Evolutionary conservation across 1,140 invertebrate species (phyloP).

Genomic region (Pectinophora gossypiella): DNA sequence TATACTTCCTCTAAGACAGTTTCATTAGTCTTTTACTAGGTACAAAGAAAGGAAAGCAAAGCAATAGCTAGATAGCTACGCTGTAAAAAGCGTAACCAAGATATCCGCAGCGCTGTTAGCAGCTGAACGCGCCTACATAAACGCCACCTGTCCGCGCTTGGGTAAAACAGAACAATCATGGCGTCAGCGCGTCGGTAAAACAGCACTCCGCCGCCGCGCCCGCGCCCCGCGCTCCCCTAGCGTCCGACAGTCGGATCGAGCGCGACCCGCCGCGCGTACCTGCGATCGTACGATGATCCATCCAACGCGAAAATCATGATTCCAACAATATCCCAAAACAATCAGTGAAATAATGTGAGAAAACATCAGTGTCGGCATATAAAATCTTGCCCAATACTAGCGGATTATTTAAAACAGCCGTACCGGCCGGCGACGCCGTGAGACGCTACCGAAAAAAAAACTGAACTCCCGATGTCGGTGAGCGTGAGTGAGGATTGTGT

Average conservation of each 20-base stretch:
- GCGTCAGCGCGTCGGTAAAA: conserved; percentile 21
- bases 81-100: no score
- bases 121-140: no score
- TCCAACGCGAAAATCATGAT: conserved; percentile 55
- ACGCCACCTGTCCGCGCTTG: conserved; percentile 27
- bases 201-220: conserved; percentile 40
- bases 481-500: conserved; percentile 49
- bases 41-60: no score
- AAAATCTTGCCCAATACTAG: conserved; percentile 27
- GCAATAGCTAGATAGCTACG: no score
- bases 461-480: conserved; percentile 59
- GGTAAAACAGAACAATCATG: not conserved
- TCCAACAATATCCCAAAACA: conserved; percentile 41
- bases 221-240: conserved; percentile 32
- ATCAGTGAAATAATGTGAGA: conserved; percentile 72
- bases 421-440: conserved; percentile 57
- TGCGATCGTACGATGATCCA: conserved; percentile 41
- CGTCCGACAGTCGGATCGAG: conserved; percentile 55
- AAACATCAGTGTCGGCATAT: conserved; percentile 30
- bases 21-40: no score
- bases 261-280: conserved; percentile 48
- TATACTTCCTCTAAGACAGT: no score
- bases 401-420: conserved; percentile 32
- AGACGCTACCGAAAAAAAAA: conserved; percentile 58
- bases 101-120: no score